A percentile compares a stretch with the other conserved stretches of the same genome.
phyloP scores from a whole-genome alignment of 2,888 invertebrate species.

The Antheraea yamamai region DNA sequence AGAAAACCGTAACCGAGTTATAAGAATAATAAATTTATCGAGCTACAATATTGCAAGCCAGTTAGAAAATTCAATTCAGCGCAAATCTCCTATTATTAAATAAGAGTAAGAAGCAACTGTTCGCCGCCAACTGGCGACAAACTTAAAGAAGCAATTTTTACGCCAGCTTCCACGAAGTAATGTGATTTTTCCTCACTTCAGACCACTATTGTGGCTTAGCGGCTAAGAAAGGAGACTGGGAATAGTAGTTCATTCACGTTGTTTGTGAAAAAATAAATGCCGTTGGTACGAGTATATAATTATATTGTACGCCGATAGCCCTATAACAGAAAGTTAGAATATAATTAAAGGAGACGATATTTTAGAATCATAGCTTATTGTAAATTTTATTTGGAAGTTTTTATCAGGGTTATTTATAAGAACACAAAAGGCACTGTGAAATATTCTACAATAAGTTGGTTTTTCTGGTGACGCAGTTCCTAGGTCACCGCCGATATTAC shows the following conservation, averaged over 20 bases:
- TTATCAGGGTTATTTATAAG: background rate
- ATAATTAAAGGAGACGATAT: background rate
- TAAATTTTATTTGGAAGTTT: background rate
- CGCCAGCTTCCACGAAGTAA: constrained; percentile 13
- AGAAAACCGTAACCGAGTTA: background rate
- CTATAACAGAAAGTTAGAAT: background rate
- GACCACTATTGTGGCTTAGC: constrained; percentile 1
- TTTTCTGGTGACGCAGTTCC: background rate
- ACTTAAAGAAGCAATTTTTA: constrained; percentile 11
- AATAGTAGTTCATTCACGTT: background rate
- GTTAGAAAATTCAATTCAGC: constrained; percentile 2
- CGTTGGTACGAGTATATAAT: background rate
- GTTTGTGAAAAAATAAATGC: background rate
- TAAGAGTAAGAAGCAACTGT: constrained; percentile 10
- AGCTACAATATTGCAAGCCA: background rate
- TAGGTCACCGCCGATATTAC: no score
- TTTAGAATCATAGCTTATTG: background rate
- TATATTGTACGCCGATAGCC: background rate
- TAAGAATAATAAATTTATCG: background rate
- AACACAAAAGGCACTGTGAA: background rate
- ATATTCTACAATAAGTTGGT: background rate
- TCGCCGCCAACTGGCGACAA: constrained; percentile 14
- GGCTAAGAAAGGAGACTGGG: background rate
- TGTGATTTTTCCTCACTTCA: background rate
- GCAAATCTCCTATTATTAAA: background rate